phyloP scores from a whole-genome alignment of 2,888 invertebrate genomes.

The Serrognathus titanus region DNA sequence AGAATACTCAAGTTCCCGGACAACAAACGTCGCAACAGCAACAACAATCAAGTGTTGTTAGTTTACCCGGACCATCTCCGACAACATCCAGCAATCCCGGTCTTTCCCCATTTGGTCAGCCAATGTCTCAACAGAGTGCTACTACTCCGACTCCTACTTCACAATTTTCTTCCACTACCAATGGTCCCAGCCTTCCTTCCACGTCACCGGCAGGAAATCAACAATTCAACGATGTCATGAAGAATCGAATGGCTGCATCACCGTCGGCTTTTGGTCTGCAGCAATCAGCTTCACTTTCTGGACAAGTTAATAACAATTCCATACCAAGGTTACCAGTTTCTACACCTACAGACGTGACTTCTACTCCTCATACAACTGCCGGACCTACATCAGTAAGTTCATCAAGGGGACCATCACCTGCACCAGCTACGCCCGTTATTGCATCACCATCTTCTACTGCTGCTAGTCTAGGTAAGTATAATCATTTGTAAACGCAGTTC shows the following conservation, averaged over 20 bases:
- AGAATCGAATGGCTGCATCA: conserved; percentile 55
- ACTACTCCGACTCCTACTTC: conserved; percentile 41
- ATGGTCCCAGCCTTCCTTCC: conserved; percentile 49
- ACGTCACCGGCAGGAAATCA: conserved; percentile 47
- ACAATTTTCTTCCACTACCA: conserved; percentile 42
- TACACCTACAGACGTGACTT: conserved; percentile 53
- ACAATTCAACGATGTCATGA: conserved; percentile 59
- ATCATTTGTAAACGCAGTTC: too few relatives aligned
- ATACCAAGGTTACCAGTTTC: conserved; percentile 31
- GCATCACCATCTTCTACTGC: conserved; percentile 42
- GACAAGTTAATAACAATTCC: conserved; percentile 45
- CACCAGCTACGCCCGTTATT: conserved; percentile 49
- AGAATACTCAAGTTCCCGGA: conserved; percentile 46
- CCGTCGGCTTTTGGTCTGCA: conserved; percentile 42
- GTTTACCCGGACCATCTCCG: conserved; percentile 73
- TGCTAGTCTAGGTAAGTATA: conserved; percentile 51
- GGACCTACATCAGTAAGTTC: conserved; percentile 62
- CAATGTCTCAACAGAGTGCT: conserved; percentile 51
- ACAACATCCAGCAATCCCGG: conserved; percentile 59
- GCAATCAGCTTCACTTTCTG: conserved; percentile 36
- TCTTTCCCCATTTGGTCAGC: conserved; percentile 69
- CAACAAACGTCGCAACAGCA: conserved; percentile 41
- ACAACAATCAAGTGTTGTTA: conserved; percentile 63
- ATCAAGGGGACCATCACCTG: conserved; percentile 56
- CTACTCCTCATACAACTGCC: conserved; percentile 56